Conservation (phyloP, 37 sponge, comb jelly and placozoan genomes). For the Aphrocallistes beatrix region DNA sequence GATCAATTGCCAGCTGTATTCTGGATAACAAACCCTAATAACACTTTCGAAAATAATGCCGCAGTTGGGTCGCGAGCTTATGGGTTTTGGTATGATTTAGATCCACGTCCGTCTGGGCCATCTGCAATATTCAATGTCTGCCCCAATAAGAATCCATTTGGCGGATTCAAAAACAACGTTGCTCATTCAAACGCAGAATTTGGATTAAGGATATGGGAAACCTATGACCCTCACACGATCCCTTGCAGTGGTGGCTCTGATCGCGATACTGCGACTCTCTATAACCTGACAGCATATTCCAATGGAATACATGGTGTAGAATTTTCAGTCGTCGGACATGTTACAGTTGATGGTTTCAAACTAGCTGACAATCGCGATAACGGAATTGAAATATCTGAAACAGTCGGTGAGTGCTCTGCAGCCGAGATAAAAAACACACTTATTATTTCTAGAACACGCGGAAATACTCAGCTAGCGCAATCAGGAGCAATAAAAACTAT, state of each 20-base stretch:
- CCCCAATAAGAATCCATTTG: constrained; percentile 64
- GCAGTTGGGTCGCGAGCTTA: constrained; percentile 71
- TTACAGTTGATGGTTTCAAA: constrained; percentile 55
- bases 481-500: constrained; percentile 68
- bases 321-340: constrained; percentile 64
- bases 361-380: constrained; percentile 66
- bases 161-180: constrained; percentile 52
- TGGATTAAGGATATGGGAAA: constrained; percentile 80
- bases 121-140: constrained; percentile 50
- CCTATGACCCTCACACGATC: constrained; percentile 23
- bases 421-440: constrained; percentile 54
- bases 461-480: constrained; percentile 35
- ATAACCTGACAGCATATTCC: constrained; percentile 50
- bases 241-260: background rate
- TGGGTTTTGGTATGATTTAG: constrained; percentile 84
- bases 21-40: constrained; percentile 81
- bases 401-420: constrained; percentile 56
- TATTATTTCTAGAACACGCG: constrained; percentile 46
- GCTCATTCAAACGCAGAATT: constrained; percentile 75
- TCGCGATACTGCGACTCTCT: constrained; percentile 36
- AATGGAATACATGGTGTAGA: constrained; percentile 86
- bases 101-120: constrained; percentile 60
- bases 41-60: constrained; percentile 65
- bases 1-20: constrained; percentile 78
- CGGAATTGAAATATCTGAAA: constrained; percentile 70